Evolutionary conservation across 2,888 invertebrate genomes (phyloP).

Genomic region (Ferdinandea cuprea): DNA sequence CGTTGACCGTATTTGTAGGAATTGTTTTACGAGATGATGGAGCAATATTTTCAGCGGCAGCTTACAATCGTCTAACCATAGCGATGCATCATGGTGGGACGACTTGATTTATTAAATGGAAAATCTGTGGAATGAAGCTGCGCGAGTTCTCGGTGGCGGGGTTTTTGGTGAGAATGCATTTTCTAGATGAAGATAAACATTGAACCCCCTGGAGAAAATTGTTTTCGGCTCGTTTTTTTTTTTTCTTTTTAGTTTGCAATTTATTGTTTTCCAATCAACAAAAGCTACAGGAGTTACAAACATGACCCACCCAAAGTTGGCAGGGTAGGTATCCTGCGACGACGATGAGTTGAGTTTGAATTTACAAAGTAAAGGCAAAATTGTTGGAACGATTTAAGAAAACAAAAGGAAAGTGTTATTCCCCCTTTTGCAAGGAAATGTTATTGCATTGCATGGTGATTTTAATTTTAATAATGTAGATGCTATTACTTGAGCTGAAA

Average conservation of each 20-base stretch:
- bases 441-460: background rate
- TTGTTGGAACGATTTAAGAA: slow-evolving; percentile 3
- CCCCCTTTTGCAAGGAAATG: background rate
- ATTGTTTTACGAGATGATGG: slow-evolving; percentile 63
- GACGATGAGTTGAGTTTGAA: too few species aligned
- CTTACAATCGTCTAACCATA: slow-evolving; percentile 51
- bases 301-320: background rate
- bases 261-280: slow-evolving; percentile 63
- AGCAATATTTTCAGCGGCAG: slow-evolving; percentile 61
- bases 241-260: background rate
- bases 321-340: background rate
- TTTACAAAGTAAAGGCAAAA: background rate
- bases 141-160: background rate
- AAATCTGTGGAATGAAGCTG: slow-evolving; percentile 11
- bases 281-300: slow-evolving; percentile 23
- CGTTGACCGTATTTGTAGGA: slow-evolving; percentile 14
- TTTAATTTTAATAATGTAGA: too few species aligned
- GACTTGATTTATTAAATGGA: slow-evolving; percentile 35
- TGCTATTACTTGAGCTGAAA: too few species aligned
- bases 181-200: slow-evolving; percentile 35
- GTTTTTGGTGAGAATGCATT: slow-evolving; percentile 36
- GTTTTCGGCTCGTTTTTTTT: slow-evolving; percentile 17
- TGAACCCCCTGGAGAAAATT: slow-evolving; percentile 11
- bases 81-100: slow-evolving; percentile 44
- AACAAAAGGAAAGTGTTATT: background rate